phyloP scores from a whole-genome alignment of 2,113 vertebrate genomes.

The Chloropsis hardwickii region DNA sequence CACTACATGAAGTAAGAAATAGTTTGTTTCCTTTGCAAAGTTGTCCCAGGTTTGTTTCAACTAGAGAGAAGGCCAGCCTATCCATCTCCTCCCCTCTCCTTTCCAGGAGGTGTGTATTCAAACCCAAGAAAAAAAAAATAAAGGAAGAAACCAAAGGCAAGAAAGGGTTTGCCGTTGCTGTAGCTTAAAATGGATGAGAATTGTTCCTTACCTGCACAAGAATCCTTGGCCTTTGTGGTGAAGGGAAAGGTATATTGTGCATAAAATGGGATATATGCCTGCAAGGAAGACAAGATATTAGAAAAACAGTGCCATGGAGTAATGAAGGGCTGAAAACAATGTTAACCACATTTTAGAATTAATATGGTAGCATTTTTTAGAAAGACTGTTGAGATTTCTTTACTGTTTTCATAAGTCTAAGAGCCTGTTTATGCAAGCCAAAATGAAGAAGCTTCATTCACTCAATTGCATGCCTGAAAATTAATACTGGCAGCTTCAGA shows the following conservation, averaged over 20 bases:
- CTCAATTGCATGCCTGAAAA: background rate
- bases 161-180: background rate
- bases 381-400: background rate
- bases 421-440: background rate
- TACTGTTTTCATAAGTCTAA: background rate
- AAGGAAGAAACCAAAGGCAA: background rate
- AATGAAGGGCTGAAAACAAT: background rate
- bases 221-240: slow-evolving; percentile 95
- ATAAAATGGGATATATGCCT: slow-evolving; percentile 98
- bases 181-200: background rate
- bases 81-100: background rate
- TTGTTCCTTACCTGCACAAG: slow-evolving; percentile 87
- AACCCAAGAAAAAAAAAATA: background rate
- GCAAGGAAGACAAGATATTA: background rate
- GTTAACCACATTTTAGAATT: background rate
- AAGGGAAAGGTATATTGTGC: slow-evolving; percentile 96
- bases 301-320: background rate
- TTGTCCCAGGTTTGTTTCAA: background rate
- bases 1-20: background rate
- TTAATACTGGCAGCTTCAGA: background rate
- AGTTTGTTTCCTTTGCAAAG: background rate
- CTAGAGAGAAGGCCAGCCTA: background rate
- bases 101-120: background rate
- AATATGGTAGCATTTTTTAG: background rate
- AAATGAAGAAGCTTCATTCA: background rate